Conservation (phyloP, 1,140 invertebrate genomes). For the Dolichoris vasculosae region DNA sequence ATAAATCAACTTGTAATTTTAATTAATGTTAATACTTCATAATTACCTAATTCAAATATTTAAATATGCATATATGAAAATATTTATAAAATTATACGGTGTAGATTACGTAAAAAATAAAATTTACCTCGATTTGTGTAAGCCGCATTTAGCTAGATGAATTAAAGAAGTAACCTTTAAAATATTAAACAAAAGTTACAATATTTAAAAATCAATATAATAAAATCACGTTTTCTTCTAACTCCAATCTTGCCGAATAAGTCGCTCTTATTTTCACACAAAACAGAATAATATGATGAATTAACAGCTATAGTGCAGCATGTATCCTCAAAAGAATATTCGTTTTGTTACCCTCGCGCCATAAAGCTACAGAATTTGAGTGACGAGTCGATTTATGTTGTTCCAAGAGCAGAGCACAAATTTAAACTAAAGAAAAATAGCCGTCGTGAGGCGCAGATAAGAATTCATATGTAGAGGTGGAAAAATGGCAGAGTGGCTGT, state of each 20-base stretch:
- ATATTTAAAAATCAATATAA: neutral
- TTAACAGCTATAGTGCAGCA: neutral
- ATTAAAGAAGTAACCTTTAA: neutral
- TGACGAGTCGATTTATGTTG: constrained; percentile 28
- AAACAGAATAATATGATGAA: neutral
- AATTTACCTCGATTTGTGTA: constrained; percentile 47
- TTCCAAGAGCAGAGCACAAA: constrained; percentile 49
- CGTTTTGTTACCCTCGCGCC: constrained; percentile 56
- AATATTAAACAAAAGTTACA: neutral
- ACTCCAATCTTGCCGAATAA: neutral
- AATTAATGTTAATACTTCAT: neutral
- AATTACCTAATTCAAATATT: too few species aligned
- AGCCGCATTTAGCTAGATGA: constrained; percentile 43
- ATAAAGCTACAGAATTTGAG: constrained; percentile 51
- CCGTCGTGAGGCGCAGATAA: constrained; percentile 41
- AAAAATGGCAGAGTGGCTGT: constrained; percentile 43
- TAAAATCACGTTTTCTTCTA: neutral
- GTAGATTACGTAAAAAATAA: neutral
- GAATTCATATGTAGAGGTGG: constrained; percentile 44
- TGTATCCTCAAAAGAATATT: constrained; percentile 57
- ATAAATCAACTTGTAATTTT: neutral
- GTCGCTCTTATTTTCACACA: neutral
- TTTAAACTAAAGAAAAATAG: constrained; percentile 55
- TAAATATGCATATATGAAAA: too few species aligned
- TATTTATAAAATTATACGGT: neutral